Percentiles rank a stretch among this genome's conserved stretches.
Conservation (phyloP, 1,140 invertebrate species). For the Bombus picipes region DNA sequence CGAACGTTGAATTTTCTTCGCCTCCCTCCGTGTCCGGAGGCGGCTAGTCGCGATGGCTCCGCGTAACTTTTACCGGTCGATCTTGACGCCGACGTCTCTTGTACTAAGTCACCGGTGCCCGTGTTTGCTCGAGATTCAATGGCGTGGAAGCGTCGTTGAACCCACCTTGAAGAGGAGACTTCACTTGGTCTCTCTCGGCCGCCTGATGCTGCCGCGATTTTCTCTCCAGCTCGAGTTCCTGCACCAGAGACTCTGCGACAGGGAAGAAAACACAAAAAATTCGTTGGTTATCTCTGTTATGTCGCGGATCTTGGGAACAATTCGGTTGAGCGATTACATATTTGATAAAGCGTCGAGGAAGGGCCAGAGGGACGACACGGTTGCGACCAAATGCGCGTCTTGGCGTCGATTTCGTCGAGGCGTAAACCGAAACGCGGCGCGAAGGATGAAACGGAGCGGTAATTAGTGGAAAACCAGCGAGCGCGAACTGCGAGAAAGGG, state of each 20-base stretch:
- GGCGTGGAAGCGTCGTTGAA: constrained; percentile 49
- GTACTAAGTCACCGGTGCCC: constrained; percentile 14
- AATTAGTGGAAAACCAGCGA: constrained; percentile 78
- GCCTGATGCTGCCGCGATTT: constrained; percentile 90
- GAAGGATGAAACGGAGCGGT: constrained; percentile 78
- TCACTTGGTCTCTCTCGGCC: constrained; percentile 89
- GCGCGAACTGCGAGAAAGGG: constrained; percentile 48
- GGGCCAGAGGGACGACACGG: constrained; percentile 21
- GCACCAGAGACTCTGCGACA: constrained; percentile 90
- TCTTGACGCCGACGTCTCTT: neutral
- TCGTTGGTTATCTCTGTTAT: constrained; percentile 26
- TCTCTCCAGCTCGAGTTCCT: constrained; percentile 92
- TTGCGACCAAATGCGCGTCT: neutral
- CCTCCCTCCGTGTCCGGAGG: too few species aligned
- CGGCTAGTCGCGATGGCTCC: neutral
- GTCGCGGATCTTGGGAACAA: constrained; percentile 1
- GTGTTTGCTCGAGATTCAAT: constrained; percentile 11
- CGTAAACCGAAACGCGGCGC: constrained; percentile 72
- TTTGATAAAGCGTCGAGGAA: neutral
- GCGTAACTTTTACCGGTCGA: constrained; percentile 1
- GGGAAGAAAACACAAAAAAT: constrained; percentile 66
- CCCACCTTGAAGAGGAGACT: constrained; percentile 91
- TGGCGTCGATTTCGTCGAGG: constrained; percentile 61
- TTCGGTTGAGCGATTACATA: neutral
- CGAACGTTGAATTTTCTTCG: constrained; percentile 14